Percentiles rank a stretch among this genome's conserved stretches.
phyloP scores from a whole-genome alignment of 2,888 invertebrate genomes.

The Drosophila sordidapex region DNA sequence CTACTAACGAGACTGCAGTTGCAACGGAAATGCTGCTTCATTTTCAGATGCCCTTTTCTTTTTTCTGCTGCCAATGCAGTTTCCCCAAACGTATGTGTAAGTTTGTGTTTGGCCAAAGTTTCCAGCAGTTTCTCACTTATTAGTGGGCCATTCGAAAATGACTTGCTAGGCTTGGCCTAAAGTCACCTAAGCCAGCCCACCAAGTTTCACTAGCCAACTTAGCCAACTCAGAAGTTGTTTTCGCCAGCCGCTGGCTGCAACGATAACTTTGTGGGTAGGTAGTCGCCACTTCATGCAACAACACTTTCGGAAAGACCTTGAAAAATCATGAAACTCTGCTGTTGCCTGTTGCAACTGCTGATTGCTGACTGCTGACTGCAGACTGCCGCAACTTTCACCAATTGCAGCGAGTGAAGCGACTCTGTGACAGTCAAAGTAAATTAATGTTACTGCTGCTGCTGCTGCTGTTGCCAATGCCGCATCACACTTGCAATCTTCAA shows the following conservation, averaged over 20 bases:
- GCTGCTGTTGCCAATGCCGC: conserved; percentile 21
- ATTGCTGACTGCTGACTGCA: conserved; percentile 18
- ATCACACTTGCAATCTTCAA: conserved; percentile 35
- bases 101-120: background rate
- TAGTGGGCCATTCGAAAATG: conserved; percentile 7
- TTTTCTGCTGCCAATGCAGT: background rate
- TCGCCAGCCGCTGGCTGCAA: background rate
- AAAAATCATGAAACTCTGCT: conserved; percentile 62
- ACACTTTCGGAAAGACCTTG: conserved; percentile 71
- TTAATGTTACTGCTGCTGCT: background rate
- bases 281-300: conserved; percentile 17
- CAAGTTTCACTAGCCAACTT: background rate
- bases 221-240: conserved; percentile 9
- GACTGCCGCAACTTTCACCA: conserved; percentile 66
- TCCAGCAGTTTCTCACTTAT: background rate
- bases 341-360: conserved; percentile 29
- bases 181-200: conserved; percentile 4
- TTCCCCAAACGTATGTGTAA: background rate
- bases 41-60: background rate
- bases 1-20: background rate
- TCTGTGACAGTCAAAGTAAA: conserved; percentile 32
- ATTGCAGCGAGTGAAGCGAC: conserved; percentile 26
- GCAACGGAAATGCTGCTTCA: background rate
- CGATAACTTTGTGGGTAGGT: conserved; percentile 10
- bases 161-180: background rate